phyloP scores from a whole-genome alignment of 2,888 invertebrate genomes.

The Elgonia sp. region DNA sequence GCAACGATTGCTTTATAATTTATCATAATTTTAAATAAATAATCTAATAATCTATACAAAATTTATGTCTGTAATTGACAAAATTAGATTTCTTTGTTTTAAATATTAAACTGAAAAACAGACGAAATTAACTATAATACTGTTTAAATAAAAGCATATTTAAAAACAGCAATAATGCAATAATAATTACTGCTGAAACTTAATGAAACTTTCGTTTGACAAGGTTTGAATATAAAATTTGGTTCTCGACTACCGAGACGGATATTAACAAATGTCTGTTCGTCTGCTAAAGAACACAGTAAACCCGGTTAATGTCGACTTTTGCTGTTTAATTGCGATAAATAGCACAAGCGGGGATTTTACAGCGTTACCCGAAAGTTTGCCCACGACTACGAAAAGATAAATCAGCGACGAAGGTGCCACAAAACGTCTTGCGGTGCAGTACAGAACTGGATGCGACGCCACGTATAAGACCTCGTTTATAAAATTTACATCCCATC shows the following conservation, averaged over 20 bases:
- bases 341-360: constrained; percentile 32
- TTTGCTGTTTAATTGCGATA: constrained; percentile 63
- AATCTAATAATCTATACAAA: too few species aligned
- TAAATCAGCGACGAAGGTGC: constrained; percentile 63
- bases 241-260: neutral
- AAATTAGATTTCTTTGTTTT: too few species aligned
- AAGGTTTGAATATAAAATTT: too few species aligned
- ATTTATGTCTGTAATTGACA: too few species aligned
- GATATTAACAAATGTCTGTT: constrained; percentile 1
- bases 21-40: too few species aligned
- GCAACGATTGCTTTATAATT: too few species aligned
- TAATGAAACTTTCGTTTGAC: too few species aligned
- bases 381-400: constrained; percentile 53
- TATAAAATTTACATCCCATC: constrained; percentile 70
- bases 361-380: constrained; percentile 60
- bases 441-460: constrained; percentile 8
- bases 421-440: constrained; percentile 59
- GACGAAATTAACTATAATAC: too few species aligned
- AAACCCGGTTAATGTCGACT: constrained; percentile 44
- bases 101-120: too few species aligned
- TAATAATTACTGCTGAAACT: too few species aligned
- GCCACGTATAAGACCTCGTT: constrained; percentile 61
- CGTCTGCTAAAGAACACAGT: constrained; percentile 1
- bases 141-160: too few species aligned
- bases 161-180: too few species aligned